These are phyloP conservation scores for Meteorus sp. DNA, from an alignment of 1,140 invertebrate species.

Conservation along the genomic window DNA sequence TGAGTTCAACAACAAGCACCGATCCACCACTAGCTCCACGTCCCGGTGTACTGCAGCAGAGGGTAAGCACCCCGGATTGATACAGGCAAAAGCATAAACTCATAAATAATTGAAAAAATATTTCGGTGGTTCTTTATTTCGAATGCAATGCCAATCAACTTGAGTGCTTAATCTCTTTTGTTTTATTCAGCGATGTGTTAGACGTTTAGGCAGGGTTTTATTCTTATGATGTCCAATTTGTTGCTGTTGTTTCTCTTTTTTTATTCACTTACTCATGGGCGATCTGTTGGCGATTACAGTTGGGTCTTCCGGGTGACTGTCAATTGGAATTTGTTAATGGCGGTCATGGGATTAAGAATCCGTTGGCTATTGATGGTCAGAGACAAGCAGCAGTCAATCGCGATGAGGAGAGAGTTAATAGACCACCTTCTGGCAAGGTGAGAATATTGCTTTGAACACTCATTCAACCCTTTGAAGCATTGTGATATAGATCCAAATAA, in stretches of 20 bases:
- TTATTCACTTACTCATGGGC: too few relatives aligned
- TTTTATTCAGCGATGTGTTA: too few relatives aligned
- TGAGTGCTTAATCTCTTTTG: conserved; percentile 64
- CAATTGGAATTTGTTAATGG: conserved; percentile 97
- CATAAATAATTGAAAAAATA: too few relatives aligned
- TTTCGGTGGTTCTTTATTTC: too few relatives aligned
- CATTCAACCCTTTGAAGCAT: too few relatives aligned
- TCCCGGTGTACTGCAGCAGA: conserved; percentile 79
- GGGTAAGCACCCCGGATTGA: conserved; percentile 70
- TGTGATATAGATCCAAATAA: too few relatives aligned
- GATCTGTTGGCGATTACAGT: conserved; percentile 64
- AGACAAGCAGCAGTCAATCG: conserved; percentile 46
- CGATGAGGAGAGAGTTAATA: conserved; percentile 49
- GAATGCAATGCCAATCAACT: conserved; percentile 66
- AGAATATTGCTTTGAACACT: conserved; percentile 7
- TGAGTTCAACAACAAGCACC: conserved; percentile 52
- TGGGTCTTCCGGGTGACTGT: conserved; percentile 82
- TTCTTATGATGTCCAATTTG: too few relatives aligned
- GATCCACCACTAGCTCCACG: conserved; percentile 53
- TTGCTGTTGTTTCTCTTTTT: too few relatives aligned
- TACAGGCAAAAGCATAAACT: conserved; percentile 54
- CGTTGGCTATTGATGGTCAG: conserved; percentile 75
- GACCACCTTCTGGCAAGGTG: conserved; percentile 53
- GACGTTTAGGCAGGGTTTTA: too few relatives aligned
- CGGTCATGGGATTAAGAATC: conserved; percentile 98